These are phyloP conservation scores for Ditula angustiorana DNA, from an alignment of 2,888 invertebrate genomes.

Conservation along the genomic window DNA sequence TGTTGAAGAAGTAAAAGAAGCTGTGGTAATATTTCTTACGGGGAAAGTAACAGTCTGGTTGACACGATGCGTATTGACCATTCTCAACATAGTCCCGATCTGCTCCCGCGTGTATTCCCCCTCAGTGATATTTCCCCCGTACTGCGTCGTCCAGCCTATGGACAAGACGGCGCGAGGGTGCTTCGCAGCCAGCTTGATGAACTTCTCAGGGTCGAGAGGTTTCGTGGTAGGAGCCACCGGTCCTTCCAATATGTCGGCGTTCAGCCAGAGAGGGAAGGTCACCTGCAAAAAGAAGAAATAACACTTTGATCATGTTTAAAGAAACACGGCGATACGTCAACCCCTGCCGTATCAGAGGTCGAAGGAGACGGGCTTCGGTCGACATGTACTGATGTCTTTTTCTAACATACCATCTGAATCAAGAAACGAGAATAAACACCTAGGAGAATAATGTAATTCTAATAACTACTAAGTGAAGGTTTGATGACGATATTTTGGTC, in stretches of 20 bases:
- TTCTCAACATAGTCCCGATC: slow-evolving; percentile 88
- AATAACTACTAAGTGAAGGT: no score
- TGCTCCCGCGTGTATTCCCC: slow-evolving; percentile 87
- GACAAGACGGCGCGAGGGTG: slow-evolving; percentile 90
- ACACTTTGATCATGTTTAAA: no score
- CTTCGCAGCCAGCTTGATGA: slow-evolving; percentile 85
- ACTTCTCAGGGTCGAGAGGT: slow-evolving; percentile 88
- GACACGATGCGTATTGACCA: slow-evolving; percentile 81
- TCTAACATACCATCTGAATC: no score
- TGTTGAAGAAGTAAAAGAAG: no score
- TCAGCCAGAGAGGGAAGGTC: slow-evolving; percentile 92
- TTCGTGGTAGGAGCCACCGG: slow-evolving; percentile 86
- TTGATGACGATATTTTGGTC: no score
- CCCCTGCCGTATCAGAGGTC: no score
- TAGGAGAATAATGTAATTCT: no score
- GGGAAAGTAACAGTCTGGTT: slow-evolving; percentile 93
- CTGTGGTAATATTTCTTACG: slow-evolving; percentile 69
- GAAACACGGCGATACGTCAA: no score
- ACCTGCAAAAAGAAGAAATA: slow-evolving; percentile 81
- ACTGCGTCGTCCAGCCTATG: slow-evolving; percentile 94
- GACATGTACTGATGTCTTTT: no score
- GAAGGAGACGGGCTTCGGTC: no score
- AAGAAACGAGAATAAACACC: no score
- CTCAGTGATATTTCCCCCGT: slow-evolving; percentile 78
- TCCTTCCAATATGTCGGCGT: slow-evolving; percentile 93